Base-by-base conservation (phyloP, 2,888 invertebrate species). In the Monoplex corrugatus region DNA sequence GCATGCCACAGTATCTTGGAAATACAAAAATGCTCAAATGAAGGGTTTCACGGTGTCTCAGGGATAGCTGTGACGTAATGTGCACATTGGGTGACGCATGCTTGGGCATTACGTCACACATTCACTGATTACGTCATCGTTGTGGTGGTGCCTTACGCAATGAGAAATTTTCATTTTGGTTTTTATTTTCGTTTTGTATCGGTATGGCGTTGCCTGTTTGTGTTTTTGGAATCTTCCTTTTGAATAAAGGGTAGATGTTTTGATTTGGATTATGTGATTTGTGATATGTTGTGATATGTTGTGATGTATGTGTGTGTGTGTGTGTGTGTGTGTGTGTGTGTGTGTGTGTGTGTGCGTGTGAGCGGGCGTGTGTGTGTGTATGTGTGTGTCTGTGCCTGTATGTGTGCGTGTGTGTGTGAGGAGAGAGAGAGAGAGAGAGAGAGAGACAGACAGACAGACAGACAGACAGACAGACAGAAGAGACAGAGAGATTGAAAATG, bases 371-470 rank as follows among this genome's bases (percentile, higher is more conserved):
- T 68, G 68, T 28, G 68, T 50, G 50, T 28, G 68, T 68, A 28
- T 28, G 68, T 68, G 68, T 28, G 68, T 68, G 68, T 28, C 16
- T 68, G 68, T 28, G 68, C 28, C 16, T 28, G 68, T 68, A 28
- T 28, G 68, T 68, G 68, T 28, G 68, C 28, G 68, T 28, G 68
- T 68, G 68, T 28, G 68, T 68, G 68, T 16, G 78, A 28, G 78
- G 1, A 50, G 78, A 87, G 87, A 80, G 38, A 80, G 87, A 80
- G 80, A 50, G 38, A 80, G 80, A 80, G 80, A 87, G 50, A 87
- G 50, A 87, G 80, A 87, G 80, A 78, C 78, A 87, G 45, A 87
- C 78, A 87, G 80, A 45, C 57, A 57, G 57, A 57, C 57, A 57
- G 57, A 57, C 57, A 57, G 10, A 57, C 2, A 57, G 57, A 57